Conservation (phyloP, 2,113 vertebrate genomes). For the Hemiprocne comata region DNA sequence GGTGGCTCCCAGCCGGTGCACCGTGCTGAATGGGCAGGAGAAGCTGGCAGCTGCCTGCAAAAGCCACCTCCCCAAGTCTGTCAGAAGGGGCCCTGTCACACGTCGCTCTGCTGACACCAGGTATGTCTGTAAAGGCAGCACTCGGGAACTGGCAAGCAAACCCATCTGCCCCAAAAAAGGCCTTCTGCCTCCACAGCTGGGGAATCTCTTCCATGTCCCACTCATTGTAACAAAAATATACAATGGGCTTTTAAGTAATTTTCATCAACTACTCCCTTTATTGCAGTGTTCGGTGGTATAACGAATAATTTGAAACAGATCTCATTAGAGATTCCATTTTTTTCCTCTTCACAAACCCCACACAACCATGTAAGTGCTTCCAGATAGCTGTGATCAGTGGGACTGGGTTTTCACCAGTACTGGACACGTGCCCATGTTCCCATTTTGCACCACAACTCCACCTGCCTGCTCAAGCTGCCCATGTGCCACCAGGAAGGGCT, state of each 20-base stretch:
- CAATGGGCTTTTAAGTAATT: neutral
- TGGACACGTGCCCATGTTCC: neutral
- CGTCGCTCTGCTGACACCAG: accelerated
- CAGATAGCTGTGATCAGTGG: neutral
- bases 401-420: neutral
- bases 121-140: accelerated
- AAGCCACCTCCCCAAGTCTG: neutral
- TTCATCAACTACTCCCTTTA: neutral
- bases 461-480: neutral
- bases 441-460: neutral
- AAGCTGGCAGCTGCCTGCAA: neutral
- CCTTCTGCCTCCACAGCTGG: neutral
- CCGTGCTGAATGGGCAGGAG: neutral
- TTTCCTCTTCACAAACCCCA: neutral
- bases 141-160: no score
- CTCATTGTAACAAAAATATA: neutral
- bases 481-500: neutral
- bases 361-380: neutral
- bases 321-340: neutral
- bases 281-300: neutral
- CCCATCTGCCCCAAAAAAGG: no score
- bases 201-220: neutral
- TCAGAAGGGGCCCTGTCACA: accelerated
- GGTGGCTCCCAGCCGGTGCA: neutral
- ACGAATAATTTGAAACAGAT: neutral